Percentiles rank a stretch among this genome's conserved stretches.
These are phyloP conservation scores for Mercenaria mercenaria DNA, from an alignment of 1,140 invertebrate genomes.

Conservation along the genomic window DNA sequence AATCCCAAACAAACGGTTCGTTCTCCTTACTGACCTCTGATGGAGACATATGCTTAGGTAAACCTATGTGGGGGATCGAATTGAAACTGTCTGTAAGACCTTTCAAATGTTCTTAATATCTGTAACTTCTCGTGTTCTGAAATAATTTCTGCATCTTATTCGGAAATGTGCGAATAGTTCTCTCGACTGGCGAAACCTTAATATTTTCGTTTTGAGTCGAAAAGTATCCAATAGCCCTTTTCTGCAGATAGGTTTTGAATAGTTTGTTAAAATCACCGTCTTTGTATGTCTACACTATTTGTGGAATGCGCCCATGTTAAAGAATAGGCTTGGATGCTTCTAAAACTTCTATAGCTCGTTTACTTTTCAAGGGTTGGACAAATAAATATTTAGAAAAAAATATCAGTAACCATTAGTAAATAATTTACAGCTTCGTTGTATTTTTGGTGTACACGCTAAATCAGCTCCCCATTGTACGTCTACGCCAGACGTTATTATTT, in stretches of 20 bases:
- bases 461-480: slow-evolving; percentile 32
- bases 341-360: not conserved
- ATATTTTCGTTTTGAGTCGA: slow-evolving; percentile 7
- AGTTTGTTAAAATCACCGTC: slow-evolving; percentile 3
- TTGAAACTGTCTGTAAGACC: not conserved
- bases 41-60: not conserved
- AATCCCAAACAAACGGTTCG: slow-evolving; percentile 4
- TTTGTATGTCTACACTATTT: not conserved
- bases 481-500: slow-evolving; percentile 15
- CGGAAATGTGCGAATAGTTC: not conserved
- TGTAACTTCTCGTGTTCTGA: not conserved
- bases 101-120: not conserved
- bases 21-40: not conserved
- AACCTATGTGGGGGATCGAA: not conserved
- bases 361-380: slow-evolving; percentile 1
- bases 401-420: slow-evolving; percentile 44
- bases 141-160: slow-evolving; percentile 19
- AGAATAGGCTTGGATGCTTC: not conserved
- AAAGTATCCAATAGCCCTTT: not conserved
- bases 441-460: slow-evolving; percentile 10
- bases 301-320: not conserved
- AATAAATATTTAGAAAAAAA: slow-evolving; percentile 39
- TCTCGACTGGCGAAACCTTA: not conserved
- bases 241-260: not conserved
- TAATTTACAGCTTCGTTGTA: slow-evolving; percentile 45